These are phyloP conservation scores for Germaria angustata DNA, from an alignment of 2,888 invertebrate species.

Conservation along the genomic window DNA sequence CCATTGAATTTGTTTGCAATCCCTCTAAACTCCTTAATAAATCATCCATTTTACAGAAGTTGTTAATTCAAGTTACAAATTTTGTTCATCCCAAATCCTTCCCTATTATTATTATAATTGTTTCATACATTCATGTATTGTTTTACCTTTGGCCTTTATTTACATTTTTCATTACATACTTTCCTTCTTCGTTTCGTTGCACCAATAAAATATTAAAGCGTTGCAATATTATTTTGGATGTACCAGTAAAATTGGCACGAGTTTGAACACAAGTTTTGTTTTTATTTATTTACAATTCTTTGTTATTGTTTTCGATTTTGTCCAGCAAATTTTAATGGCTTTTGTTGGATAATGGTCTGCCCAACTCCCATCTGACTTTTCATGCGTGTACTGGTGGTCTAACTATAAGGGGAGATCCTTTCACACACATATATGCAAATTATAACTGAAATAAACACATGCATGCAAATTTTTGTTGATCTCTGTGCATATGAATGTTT, in stretches of 20 bases:
- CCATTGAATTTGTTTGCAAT: too few species aligned
- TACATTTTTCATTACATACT: slow-evolving; percentile 18
- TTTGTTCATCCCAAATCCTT: too few species aligned
- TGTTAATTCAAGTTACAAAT: too few species aligned
- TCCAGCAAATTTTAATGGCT: slow-evolving; percentile 58
- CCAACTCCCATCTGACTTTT: background rate
- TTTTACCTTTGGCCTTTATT: slow-evolving; percentile 50
- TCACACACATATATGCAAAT: slow-evolving; percentile 39
- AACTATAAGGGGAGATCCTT: background rate
- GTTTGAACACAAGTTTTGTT: background rate
- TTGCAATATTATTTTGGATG: slow-evolving; percentile 1
- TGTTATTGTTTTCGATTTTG: slow-evolving; percentile 25
- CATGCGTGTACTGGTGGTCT: background rate
- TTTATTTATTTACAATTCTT: background rate
- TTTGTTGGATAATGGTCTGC: slow-evolving; percentile 24
- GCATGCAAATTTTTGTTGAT: slow-evolving; percentile 42
- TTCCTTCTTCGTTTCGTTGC: background rate
- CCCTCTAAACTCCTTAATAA: too few species aligned
- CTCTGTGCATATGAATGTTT: background rate
- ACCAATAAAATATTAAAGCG: slow-evolving; percentile 28
- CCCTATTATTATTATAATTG: too few species aligned
- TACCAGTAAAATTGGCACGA: background rate
- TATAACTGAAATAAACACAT: slow-evolving; percentile 22
- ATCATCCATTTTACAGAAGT: too few species aligned
- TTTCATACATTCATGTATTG: slow-evolving; percentile 53